Evolutionary conservation across 2,113 vertebrate genomes (phyloP).

Genomic region (Emydocephalus ijimae): DNA sequence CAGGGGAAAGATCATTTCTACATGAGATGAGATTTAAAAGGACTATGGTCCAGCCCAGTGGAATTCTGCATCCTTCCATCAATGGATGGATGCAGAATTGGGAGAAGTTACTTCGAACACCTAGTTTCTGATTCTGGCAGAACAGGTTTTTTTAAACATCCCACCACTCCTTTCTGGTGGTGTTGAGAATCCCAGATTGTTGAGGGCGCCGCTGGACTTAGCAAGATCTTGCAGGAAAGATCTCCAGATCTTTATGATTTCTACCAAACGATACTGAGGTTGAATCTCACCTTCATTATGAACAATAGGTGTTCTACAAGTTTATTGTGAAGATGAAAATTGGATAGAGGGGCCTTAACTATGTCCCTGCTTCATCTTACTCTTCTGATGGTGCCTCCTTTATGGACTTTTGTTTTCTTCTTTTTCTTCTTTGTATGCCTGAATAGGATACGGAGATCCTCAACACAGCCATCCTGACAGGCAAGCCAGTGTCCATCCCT

Average conservation of each 20-base stretch:
- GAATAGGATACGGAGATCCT: constrained; percentile 70
- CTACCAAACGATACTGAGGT: neutral
- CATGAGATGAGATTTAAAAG: neutral
- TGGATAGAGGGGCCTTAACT: neutral
- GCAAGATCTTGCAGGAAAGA: neutral
- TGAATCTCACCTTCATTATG: neutral
- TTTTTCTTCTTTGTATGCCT: constrained; percentile 11
- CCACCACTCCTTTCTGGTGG: neutral
- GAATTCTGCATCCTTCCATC: neutral
- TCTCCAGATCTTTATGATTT: neutral
- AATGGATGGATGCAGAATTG: neutral
- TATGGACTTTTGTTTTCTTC: fast-evolving
- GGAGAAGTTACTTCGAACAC: neutral
- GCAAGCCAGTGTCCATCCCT: constrained; percentile 63
- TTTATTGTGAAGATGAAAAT: neutral
- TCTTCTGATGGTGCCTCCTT: fast-evolving
- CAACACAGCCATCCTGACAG: constrained; percentile 74
- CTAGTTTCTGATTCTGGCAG: neutral
- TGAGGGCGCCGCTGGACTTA: neutral
- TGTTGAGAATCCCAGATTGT: neutral
- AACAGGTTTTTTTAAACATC: neutral
- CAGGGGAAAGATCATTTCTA: neutral
- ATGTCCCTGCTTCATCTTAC: fast-evolving
- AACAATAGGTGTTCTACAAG: neutral
- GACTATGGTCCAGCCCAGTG: neutral